These are phyloP conservation scores for Eumerus sabulonum DNA, from an alignment of 2,888 invertebrate genomes.

Conservation along the genomic window DNA sequence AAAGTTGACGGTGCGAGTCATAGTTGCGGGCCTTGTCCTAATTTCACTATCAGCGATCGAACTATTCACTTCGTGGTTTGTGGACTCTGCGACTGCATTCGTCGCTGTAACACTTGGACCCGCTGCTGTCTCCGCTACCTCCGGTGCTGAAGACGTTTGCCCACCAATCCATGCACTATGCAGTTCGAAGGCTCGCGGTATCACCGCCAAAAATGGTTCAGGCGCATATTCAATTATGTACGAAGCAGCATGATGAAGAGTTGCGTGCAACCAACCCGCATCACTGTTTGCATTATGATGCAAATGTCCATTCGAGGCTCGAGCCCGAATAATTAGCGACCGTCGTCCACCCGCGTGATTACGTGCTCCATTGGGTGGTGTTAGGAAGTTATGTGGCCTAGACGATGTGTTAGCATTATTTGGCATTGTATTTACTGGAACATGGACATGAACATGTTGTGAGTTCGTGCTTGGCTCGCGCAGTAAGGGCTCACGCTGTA, in stretches of 20 bases:
- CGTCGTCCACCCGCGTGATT: conserved; percentile 69
- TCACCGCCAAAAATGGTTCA: no score
- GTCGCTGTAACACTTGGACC: conserved; percentile 5
- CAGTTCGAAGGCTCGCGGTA: no score
- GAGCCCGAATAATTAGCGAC: conserved; percentile 57
- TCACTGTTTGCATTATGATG: conserved; percentile 17
- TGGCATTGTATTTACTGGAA: conserved; percentile 31
- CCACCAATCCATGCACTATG: no score
- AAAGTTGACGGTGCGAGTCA: no score
- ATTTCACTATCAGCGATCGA: conserved; percentile 22
- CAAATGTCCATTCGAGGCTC: conserved; percentile 66
- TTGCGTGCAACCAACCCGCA: conserved; percentile 62
- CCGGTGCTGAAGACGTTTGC: no score
- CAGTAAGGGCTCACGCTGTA: not conserved
- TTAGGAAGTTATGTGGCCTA: conserved; percentile 70
- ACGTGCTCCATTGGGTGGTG: conserved; percentile 70
- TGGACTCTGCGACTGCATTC: conserved; percentile 36
- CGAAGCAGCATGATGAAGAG: conserved; percentile 73
- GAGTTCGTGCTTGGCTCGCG: conserved; percentile 29
- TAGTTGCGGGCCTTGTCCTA: conserved; percentile 25
- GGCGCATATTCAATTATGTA: no score
- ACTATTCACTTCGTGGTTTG: conserved; percentile 13
- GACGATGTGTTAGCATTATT: conserved; percentile 49
- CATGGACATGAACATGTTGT: conserved; percentile 40
- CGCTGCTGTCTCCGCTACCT: conserved; percentile 41